These are phyloP conservation scores for Palloptera scutellata DNA, from an alignment of 2,888 invertebrate species.

Conservation along the genomic window DNA sequence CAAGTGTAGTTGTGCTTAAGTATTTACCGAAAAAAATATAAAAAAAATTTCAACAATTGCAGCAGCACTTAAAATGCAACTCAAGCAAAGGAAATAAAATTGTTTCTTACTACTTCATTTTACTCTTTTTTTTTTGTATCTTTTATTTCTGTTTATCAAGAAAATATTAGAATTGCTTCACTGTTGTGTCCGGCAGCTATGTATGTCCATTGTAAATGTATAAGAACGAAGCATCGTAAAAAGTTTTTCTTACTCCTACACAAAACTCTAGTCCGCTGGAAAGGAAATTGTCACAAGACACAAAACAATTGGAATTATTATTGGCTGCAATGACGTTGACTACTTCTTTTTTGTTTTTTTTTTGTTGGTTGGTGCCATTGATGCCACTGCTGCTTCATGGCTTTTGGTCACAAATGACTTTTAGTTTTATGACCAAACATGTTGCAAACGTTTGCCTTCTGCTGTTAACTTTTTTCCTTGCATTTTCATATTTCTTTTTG, in stretches of 20 bases:
- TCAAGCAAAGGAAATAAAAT: conserved; percentile 56
- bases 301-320: conserved; percentile 56
- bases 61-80: conserved; percentile 57
- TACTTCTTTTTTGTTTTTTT: too few relatives aligned
- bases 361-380: background rate
- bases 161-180: background rate
- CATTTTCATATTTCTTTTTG: background rate
- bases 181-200: conserved; percentile 23
- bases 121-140: conserved; percentile 1
- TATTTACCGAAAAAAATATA: conserved; percentile 8
- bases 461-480: background rate
- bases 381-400: background rate
- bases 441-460: conserved; percentile 35
- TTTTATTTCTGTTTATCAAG: background rate
- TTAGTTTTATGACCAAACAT: conserved; percentile 55
- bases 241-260: background rate
- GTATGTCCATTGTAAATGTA: conserved; percentile 55
- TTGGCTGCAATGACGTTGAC: conserved; percentile 51
- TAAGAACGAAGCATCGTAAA: background rate
- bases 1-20: background rate
- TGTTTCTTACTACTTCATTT: conserved; percentile 27
- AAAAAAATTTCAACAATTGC: conserved; percentile 39
- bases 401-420: conserved; percentile 55
- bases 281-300: conserved; percentile 51
- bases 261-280: background rate